Percentiles rank a stretch among this genome's conserved stretches.
phyloP scores from a whole-genome alignment of 2,888 invertebrate genomes.

The Chirona hameri region DNA sequence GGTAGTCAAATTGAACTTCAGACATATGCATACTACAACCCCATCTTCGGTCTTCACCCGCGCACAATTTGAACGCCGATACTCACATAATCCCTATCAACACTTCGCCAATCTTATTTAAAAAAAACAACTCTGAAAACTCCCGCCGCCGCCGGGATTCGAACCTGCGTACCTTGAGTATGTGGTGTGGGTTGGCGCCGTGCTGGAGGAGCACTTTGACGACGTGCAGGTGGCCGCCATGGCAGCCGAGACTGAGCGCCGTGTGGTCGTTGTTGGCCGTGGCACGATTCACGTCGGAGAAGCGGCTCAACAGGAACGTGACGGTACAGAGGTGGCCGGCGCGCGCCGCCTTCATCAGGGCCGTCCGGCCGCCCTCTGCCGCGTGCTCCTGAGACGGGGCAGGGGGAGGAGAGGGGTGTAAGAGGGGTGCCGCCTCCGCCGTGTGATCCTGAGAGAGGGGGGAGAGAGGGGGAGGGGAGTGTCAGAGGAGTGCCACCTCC shows the following conservation, averaged over 20 bases:
- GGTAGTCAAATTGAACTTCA: too few relatives aligned
- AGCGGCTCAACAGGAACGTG: conserved; percentile 86
- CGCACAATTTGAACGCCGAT: too few relatives aligned
- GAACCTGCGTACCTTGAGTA: conserved; percentile 91
- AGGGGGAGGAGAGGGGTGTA: conserved; percentile 35
- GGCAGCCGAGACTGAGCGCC: conserved; percentile 91
- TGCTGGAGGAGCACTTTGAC: conserved; percentile 87
- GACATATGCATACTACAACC: too few relatives aligned
- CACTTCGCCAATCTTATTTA: too few relatives aligned
- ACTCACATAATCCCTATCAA: too few relatives aligned
- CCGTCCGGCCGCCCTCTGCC: conserved; percentile 94
- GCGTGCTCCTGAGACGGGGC: conserved; percentile 69
- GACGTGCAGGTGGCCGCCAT: conserved; percentile 89
- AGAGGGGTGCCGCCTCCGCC: too few relatives aligned
- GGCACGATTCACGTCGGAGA: conserved; percentile 73
- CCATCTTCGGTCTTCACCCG: too few relatives aligned
- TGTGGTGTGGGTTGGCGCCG: conserved; percentile 92
- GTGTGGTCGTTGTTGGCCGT: conserved; percentile 96
- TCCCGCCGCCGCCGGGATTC: too few relatives aligned
- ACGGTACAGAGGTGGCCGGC: conserved; percentile 95
- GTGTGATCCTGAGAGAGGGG: too few relatives aligned
- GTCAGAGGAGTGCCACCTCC: too few relatives aligned
- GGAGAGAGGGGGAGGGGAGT: too few relatives aligned
- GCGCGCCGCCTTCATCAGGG: conserved; percentile 96
- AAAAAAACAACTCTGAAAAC: too few relatives aligned